These are phyloP conservation scores for Apis dorsata DNA, from an alignment of 1,140 invertebrate species.

Conservation along the genomic window DNA sequence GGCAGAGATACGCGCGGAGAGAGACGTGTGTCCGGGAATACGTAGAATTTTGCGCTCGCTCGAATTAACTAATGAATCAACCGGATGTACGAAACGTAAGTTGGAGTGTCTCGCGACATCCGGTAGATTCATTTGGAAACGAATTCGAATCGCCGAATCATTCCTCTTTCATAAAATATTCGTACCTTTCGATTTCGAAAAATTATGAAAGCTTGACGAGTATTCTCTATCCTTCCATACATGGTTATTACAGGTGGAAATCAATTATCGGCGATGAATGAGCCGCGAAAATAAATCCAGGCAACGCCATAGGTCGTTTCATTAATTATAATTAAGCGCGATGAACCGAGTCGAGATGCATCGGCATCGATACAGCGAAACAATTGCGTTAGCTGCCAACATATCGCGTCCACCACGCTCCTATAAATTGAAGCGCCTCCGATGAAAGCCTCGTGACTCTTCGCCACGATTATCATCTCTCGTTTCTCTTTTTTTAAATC, in stretches of 20 bases:
- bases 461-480: background rate
- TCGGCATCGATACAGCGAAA: background rate
- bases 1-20: background rate
- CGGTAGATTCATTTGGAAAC: background rate
- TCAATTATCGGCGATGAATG: background rate
- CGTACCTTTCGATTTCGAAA: background rate
- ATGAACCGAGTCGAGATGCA: background rate
- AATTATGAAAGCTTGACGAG: background rate
- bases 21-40: background rate
- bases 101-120: background rate
- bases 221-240: background rate
- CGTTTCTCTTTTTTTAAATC: background rate
- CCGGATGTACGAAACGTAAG: slow-evolving; percentile 19
- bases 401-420: background rate
- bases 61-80: slow-evolving; percentile 61
- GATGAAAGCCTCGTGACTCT: slow-evolving; percentile 28
- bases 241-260: background rate
- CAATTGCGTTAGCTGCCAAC: slow-evolving; percentile 4
- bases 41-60: slow-evolving; percentile 43
- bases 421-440: slow-evolving; percentile 25
- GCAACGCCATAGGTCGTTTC: background rate
- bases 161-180: background rate
- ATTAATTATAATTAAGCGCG: slow-evolving; percentile 37
- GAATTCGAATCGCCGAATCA: background rate
- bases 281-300: background rate